phyloP scores from a whole-genome alignment of 2,113 vertebrate genomes.

The Rhadina sibilatrix region DNA sequence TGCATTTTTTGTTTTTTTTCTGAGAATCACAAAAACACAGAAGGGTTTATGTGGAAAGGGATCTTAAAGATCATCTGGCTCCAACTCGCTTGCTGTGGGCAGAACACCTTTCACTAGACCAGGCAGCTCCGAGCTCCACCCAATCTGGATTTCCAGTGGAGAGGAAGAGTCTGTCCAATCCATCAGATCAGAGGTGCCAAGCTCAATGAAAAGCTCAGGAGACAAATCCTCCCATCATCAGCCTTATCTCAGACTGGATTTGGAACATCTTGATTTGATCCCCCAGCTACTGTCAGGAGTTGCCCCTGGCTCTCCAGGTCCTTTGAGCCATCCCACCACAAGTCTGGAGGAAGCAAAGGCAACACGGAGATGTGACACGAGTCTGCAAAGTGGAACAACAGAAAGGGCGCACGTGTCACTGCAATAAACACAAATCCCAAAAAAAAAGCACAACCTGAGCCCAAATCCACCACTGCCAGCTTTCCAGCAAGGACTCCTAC shows the following conservation, averaged over 20 bases:
- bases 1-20: background rate
- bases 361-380: fast-evolving
- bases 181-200: background rate
- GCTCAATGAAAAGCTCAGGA: background rate
- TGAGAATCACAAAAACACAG: background rate
- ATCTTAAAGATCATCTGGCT: background rate
- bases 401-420: fast-evolving
- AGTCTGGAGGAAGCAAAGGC: background rate
- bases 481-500: background rate
- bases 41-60: background rate
- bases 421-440: background rate
- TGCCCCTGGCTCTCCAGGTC: fast-evolving
- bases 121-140: background rate
- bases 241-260: background rate
- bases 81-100: background rate
- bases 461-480: background rate
- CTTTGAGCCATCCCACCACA: background rate
- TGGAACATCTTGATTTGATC: background rate
- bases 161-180: background rate
- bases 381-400: background rate
- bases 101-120: background rate
- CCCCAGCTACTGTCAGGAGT: background rate
- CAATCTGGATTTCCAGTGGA: background rate
- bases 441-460: background rate
- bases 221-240: background rate